Evolutionary conservation across 2,888 invertebrate genomes (phyloP), one percentile per base, ranked within the genome.

Genomic region (Cataglyphis rosenhaueri): DNA sequence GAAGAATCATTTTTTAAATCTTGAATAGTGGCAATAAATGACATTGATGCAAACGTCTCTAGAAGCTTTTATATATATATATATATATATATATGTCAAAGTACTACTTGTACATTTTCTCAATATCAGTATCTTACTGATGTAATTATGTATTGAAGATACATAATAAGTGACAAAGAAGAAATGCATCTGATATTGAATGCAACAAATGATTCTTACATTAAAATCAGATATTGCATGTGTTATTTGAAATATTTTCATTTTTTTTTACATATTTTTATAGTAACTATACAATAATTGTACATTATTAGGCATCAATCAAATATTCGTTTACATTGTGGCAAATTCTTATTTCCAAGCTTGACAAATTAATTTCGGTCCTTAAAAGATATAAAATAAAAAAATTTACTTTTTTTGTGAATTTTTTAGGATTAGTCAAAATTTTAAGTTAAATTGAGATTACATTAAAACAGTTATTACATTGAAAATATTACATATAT

Each of bases 181-280:
- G 48, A 79, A 79, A 79, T 79, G 41, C 82, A 73, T 59, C 75
- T 21, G 41, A 44, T 9, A 68, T 55, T 52, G 0, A 57, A 78
- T 79, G 15, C n/a, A 78, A 84, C 41, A 59, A 35, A 81, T 44
- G 9, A 73, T 86, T 10, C 38, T 81, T 61, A 66, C 9, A 44
- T 55, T 71, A 48, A 68, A 64, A 64, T 81, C 38, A 29, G 55
- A 38, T 86, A 62, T 71, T 78, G 18, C 48, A 61, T 5, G 21
- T 71, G 35, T 55, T 21, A 12, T 35, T 21, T 44, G 9, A 15
- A 55, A 75, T 65, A 52, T 66, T 65, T 78, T 6, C 4, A 10
- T 29, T 18, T 57, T 76, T 25, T 25, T 25, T 25, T 74, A 74
- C 68, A 55, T 38, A 38, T 55, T 76, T 25, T 55, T 29, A 15